A percentile compares a stretch with the other conserved stretches of the same genome.
Evolutionary conservation across 1,140 invertebrate genomes (phyloP).

Genomic region (Brachionus koreanus): DNA sequence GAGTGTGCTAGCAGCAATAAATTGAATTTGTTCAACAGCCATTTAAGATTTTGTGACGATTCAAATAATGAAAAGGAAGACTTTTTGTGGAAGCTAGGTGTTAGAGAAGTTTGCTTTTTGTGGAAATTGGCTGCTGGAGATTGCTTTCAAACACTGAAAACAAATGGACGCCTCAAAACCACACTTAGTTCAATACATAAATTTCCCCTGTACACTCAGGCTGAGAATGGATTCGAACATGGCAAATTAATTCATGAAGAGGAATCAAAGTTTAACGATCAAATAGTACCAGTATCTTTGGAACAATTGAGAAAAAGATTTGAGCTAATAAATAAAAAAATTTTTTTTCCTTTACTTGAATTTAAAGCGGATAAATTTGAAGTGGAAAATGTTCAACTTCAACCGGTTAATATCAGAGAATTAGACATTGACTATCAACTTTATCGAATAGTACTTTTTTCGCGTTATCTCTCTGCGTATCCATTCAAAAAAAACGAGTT

Average conservation of each 20-base stretch:
- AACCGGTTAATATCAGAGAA: constrained; percentile 87
- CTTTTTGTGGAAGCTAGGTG: constrained; percentile 42
- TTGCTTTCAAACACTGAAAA: constrained; percentile 79
- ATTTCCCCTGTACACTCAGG: constrained; percentile 49
- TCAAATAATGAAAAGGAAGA: not conserved
- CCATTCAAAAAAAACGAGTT: constrained; percentile 77
- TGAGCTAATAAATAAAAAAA: constrained; percentile 69
- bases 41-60: not conserved
- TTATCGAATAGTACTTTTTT: constrained; percentile 78
- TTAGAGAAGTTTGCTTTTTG: constrained; percentile 82
- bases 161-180: constrained; percentile 76
- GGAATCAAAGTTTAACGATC: constrained; percentile 73
- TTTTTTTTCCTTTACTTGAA: constrained; percentile 73
- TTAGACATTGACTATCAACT: constrained; percentile 89
- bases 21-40: not conserved
- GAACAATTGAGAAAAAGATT: constrained; percentile 71
- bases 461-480: constrained; percentile 73
- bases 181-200: not conserved
- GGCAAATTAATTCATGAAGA: constrained; percentile 67
- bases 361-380: constrained; percentile 57
- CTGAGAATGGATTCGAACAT: constrained; percentile 54
- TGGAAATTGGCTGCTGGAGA: constrained; percentile 93
- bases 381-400: constrained; percentile 64
- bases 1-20: not conserved
- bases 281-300: constrained; percentile 75